Evolutionary conservation across 2,888 invertebrate species (phyloP), one percentile per base, ranked within the genome.

Genomic region (Leptinotarsa peninsularis): DNA sequence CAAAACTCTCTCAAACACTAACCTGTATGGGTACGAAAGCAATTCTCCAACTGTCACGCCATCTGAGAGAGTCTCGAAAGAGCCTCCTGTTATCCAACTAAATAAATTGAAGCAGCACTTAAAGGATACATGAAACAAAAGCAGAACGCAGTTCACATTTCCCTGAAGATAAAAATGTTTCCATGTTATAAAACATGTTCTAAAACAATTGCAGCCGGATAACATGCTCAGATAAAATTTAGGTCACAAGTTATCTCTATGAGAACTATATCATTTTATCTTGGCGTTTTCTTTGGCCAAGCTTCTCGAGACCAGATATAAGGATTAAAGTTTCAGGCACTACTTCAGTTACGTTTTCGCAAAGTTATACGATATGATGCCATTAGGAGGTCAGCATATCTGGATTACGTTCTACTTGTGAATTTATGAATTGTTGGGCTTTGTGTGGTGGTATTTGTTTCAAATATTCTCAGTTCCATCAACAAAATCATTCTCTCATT

Each of bases 231-330:
- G 68, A 50, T 70, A 58, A 23, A 70, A 70, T 70, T n/a, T 58
- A 70, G 70, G 70, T 58, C 70, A 70, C 18, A 70, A 70, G 70
- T 49, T 70, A 70, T 70, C 70, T 58, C 23, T 69, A 69, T 43
- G 49, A 70, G 58, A 70, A 70, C 70, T 60, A 58, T 58, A 70
- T 70, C 70, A 70, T 70, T 49, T 70, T 58, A 70, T 70, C 70
- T 69, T 70, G 58, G 18, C 58, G 23, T 70, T 60, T 69, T 49
- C 70, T 70, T 49, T 60, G 43, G 60, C 49, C 49, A 18, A 70
- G 70, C 58, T 70, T 58, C 70, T 58, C 21, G 70, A 54, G 49
- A 49, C 54, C 49, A 58, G 43, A 58, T 70, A 70, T 60, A 21
- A 43, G 49, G 70, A 70, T 70, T 56, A 70, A 70, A 70, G 58